These are phyloP conservation scores for Limosa lapponica DNA, from an alignment of 2,797 vertebrate genomes.

Conservation along the genomic window DNA sequence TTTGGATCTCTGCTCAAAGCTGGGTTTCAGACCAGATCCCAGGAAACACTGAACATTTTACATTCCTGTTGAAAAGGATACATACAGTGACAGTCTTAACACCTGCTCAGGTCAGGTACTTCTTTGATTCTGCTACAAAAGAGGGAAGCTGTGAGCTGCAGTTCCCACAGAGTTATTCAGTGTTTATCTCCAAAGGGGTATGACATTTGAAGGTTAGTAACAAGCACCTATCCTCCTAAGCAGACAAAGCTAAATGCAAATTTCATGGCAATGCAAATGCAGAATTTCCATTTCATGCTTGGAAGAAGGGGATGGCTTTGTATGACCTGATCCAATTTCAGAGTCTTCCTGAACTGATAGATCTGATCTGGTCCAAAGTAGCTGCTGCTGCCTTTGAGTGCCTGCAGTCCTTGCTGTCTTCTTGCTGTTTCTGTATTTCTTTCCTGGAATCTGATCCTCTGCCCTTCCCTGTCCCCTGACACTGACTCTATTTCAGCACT, in stretches of 20 bases:
- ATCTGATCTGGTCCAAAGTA: background rate
- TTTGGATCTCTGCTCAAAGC: background rate
- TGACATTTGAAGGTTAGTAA: background rate
- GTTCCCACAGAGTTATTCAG: conserved; percentile 4
- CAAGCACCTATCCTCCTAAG: background rate
- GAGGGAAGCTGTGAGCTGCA: background rate
- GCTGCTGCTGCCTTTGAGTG: background rate
- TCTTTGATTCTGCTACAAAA: conserved; percentile 44
- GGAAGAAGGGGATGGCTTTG: background rate
- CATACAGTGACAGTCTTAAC: background rate
- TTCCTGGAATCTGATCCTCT: background rate
- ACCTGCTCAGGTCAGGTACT: conserved; percentile 4
- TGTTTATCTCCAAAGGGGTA: conserved; percentile 25
- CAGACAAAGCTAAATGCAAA: conserved; percentile 39
- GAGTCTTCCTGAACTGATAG: conserved; percentile 20
- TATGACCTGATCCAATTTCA: conserved; percentile 35
- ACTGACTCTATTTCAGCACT: background rate
- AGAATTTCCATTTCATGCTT: conserved; percentile 54
- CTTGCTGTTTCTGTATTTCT: background rate
- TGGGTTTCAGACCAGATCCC: background rate
- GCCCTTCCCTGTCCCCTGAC: background rate
- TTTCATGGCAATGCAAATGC: conserved; percentile 43
- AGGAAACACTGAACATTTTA: background rate
- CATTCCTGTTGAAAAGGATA: background rate
- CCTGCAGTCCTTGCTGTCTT: background rate